Percentiles rank a stretch among this genome's conserved stretches.
These are phyloP conservation scores for Selene dorsalis DNA, from an alignment of 2,797 vertebrate genomes.

Conservation along the genomic window DNA sequence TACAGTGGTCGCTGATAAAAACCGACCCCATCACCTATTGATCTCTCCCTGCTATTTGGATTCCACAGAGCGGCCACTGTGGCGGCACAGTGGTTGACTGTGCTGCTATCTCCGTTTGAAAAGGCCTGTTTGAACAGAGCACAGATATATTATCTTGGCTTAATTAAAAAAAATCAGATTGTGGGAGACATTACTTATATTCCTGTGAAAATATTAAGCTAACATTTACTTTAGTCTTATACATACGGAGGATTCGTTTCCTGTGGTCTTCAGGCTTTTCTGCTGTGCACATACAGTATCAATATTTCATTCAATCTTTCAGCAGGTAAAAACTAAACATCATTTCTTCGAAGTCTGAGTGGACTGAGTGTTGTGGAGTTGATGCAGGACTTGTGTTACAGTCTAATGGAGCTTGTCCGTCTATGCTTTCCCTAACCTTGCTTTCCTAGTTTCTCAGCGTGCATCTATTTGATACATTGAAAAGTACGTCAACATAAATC, in stretches of 20 bases:
- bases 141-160: conserved; percentile 31
- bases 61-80: conserved; percentile 6
- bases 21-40: conserved; percentile 50
- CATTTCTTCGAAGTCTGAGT: conserved; percentile 43
- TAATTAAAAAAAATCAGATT: conserved; percentile 60
- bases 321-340: conserved; percentile 49
- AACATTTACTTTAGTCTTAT: conserved; percentile 62
- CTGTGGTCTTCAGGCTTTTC: conserved; percentile 50
- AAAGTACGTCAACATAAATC: conserved; percentile 22
- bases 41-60: conserved; percentile 32
- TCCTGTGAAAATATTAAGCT: conserved; percentile 54
- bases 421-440: too few relatives aligned
- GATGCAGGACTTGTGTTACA: conserved; percentile 18
- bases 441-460: conserved; percentile 12
- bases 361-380: conserved; percentile 10
- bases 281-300: conserved; percentile 33
- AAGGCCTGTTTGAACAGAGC: conserved; percentile 38
- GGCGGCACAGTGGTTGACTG: conserved; percentile 16
- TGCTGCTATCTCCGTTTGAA: conserved; percentile 7
- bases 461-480: conserved; percentile 42
- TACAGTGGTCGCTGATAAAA: conserved; percentile 46
- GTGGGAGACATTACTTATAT: conserved; percentile 77
- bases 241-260: conserved; percentile 52
- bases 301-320: conserved; percentile 59
- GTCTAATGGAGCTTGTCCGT: conserved; percentile 33